Percentiles rank a stretch among this genome's conserved stretches.
Evolutionary conservation across 1,140 invertebrate genomes (phyloP).

Genomic region (Drosophila elegans): DNA sequence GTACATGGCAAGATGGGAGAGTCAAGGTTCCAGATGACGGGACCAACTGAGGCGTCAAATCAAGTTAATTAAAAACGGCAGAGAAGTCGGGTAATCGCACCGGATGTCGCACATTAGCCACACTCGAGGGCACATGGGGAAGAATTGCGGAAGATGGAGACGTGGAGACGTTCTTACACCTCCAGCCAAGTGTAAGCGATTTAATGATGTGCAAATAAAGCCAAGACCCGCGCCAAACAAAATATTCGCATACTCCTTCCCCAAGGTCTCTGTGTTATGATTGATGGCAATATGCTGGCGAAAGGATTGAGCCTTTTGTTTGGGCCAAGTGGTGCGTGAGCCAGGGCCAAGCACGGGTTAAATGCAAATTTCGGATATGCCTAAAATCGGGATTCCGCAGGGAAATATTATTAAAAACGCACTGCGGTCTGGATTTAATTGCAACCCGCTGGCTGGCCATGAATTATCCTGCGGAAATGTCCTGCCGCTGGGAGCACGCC

Average conservation of each 20-base stretch:
- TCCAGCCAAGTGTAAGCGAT: constrained; percentile 77
- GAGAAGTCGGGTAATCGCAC: constrained; percentile 37
- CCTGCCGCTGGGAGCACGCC: constrained; percentile 79
- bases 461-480: constrained; percentile 59
- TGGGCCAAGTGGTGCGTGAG: constrained; percentile 55
- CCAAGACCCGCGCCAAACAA: constrained; percentile 76
- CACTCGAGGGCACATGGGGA: constrained; percentile 70
- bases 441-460: constrained; percentile 75
- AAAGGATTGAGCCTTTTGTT: constrained; percentile 68
- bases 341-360: constrained; percentile 64
- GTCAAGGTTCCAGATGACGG: neutral
- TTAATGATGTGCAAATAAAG: constrained; percentile 71
- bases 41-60: constrained; percentile 83
- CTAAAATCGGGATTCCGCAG: constrained; percentile 16
- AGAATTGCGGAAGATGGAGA: constrained; percentile 40
- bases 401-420: constrained; percentile 28
- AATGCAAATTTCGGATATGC: constrained; percentile 41
- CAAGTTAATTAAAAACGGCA: constrained; percentile 77
- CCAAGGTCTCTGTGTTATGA: constrained; percentile 51
- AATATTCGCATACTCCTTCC: constrained; percentile 7
- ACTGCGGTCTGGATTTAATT: constrained; percentile 76
- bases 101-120: constrained; percentile 84
- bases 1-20: constrained; percentile 14
- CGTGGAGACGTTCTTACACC: constrained; percentile 55
- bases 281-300: constrained; percentile 70